Evolutionary conservation across 2,797 vertebrate genomes (phyloP), one percentile per base, ranked within the genome.

Genomic region (Aplochiton taeniatus): DNA sequence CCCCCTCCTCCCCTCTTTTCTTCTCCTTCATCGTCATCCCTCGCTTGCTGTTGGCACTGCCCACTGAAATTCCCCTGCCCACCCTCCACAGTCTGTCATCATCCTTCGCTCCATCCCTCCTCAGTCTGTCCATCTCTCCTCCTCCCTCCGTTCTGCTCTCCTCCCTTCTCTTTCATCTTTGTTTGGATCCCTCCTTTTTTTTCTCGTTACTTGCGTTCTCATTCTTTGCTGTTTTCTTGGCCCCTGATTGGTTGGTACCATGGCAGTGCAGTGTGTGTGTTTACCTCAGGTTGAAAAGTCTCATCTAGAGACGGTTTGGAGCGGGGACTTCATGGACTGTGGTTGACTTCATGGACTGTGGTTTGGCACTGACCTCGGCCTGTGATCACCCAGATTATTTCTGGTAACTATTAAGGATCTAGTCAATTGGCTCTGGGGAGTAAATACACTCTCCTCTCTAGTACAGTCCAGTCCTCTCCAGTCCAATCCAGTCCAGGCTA

Each of bases 141-240:
- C 12, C 47, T 63, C 19, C 9, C 9, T 17, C 57, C 58, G 52
- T n/a, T 48, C 69, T 58, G 13, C 8, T 16, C 49, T n/a, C 14
- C 49, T 51, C 57, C 17, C 16, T 42, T 53, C 11, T 12, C 53
- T 46, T 17, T 31, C 5, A 18, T 13, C 41, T 6, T 72, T 47
- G 5, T 3, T 18, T 4, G 50, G 43, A 54, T 50, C 63, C 16
- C 17, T 54, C 66, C 17, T 63, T 31, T 20, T 62, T 52, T 66
- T 17, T n/a, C 18, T 52, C 42, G 57, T 46, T 47, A 54, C 74
- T 67, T 49, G 48, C 17, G 61, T 41, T 18, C 53, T 20, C 53
- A 11, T 17, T 69, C 41, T 59, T 18, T 11, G 14, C 49, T 73
- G 66, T 66, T 48, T 48, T 68, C 50, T 52, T 16, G 13, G 13